These are phyloP conservation scores for Hipposideros larvatus DNA, from an alignment of 2,797 vertebrate species.

Conservation along the genomic window DNA sequence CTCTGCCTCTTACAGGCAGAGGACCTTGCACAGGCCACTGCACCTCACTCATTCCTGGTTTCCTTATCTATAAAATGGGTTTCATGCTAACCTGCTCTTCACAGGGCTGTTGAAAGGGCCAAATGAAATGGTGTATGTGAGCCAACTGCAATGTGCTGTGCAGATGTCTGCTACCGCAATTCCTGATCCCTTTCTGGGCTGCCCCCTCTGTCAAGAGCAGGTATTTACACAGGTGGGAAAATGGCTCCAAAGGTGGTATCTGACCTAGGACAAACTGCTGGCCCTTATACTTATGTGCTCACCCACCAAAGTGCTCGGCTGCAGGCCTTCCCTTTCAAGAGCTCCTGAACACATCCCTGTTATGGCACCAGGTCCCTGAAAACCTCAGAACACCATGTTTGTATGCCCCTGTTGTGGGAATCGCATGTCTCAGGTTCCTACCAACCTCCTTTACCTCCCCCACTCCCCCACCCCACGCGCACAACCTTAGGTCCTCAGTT, in stretches of 20 bases:
- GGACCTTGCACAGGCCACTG: not conserved
- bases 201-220: not conserved
- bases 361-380: not conserved
- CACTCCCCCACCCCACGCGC: not conserved
- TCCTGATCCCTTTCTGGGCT: not conserved
- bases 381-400: not conserved
- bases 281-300: not conserved
- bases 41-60: not conserved
- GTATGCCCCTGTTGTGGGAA: not conserved
- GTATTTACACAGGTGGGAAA: not conserved
- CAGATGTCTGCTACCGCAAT: not conserved
- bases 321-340: not conserved
- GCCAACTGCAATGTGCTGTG: not conserved
- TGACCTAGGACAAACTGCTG: not conserved
- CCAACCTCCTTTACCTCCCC: accelerated
- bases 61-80: not conserved
- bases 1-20: not conserved
- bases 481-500: not conserved
- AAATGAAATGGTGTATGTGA: not conserved
- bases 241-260: not conserved
- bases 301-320: not conserved
- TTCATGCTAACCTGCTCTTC: not conserved
- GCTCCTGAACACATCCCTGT: not conserved
- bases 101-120: not conserved
- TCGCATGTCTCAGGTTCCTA: not conserved